Evolutionary conservation across 1,140 invertebrate species (phyloP).

Genomic region (Drosophila santomea): DNA sequence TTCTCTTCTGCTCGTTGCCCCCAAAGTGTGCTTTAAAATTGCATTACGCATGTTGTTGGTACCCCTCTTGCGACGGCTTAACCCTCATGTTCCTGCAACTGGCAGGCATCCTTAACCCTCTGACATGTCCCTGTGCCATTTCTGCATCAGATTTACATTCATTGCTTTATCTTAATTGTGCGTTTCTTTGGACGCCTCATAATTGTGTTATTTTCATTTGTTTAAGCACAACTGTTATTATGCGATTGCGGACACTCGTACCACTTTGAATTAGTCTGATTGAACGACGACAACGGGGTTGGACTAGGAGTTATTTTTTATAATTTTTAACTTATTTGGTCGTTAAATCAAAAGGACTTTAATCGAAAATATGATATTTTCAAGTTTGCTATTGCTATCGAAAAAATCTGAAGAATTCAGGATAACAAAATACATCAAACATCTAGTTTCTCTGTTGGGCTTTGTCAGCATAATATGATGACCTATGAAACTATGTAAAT

Average conservation of each 20-base stretch:
- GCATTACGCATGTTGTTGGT: constrained; percentile 37
- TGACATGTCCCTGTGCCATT: constrained; percentile 21
- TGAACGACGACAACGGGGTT: background rate
- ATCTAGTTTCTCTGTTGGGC: too few species aligned
- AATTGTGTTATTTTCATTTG: background rate
- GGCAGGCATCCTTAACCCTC: constrained; percentile 13
- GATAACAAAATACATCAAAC: too few species aligned
- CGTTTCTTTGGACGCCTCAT: background rate
- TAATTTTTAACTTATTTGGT: background rate
- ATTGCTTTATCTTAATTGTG: constrained; percentile 6
- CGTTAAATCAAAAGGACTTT: too few species aligned
- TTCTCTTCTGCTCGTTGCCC: constrained; percentile 58
- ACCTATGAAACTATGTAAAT: too few species aligned
- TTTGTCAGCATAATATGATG: too few species aligned
- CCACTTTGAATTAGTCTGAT: background rate
- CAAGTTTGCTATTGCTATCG: too few species aligned
- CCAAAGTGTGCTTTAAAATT: constrained; percentile 70
- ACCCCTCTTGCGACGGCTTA: background rate
- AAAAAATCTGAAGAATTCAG: too few species aligned
- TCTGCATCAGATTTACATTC: constrained; percentile 13
- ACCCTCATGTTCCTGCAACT: constrained; percentile 12
- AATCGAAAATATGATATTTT: too few species aligned
- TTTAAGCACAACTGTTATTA: background rate
- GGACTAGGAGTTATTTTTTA: background rate
- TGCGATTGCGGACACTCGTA: background rate